A percentile compares a stretch with the other conserved stretches of the same genome.
Evolutionary conservation across 2,797 vertebrate genomes (phyloP).

Genomic region (Ptychadena robeensis): DNA sequence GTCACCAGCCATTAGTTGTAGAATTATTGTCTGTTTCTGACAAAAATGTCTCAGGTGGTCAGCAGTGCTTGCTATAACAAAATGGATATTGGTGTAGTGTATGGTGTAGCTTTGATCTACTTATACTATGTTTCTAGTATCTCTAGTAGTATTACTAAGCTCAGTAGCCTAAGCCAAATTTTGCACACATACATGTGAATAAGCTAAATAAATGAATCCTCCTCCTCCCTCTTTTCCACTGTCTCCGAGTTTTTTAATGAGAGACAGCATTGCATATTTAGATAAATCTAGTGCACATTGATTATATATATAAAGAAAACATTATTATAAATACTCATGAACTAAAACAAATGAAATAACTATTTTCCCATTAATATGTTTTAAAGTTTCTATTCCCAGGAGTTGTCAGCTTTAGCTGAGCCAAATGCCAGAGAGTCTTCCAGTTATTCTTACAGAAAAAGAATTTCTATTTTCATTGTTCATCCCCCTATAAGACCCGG

Average conservation of each 20-base stretch:
- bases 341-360: background rate
- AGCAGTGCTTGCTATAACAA: background rate
- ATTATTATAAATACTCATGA: no score
- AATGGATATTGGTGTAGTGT: background rate
- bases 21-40: background rate
- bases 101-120: no score
- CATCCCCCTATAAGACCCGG: slow-evolving; percentile 48
- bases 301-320: no score
- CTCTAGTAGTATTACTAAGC: no score
- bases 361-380: background rate
- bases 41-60: background rate
- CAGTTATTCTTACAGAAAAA: background rate
- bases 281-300: no score
- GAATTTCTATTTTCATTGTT: background rate
- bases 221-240: no score
- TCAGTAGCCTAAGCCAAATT: no score
- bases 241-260: no score
- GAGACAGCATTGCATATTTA: no score
- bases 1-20: background rate
- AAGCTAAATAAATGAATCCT: no score
- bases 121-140: no score
- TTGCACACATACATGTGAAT: no score
- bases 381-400: background rate
- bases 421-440: background rate
- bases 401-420: background rate